Conservation (phyloP, 2,888 invertebrate species). For the Stramonita haemastoma region DNA sequence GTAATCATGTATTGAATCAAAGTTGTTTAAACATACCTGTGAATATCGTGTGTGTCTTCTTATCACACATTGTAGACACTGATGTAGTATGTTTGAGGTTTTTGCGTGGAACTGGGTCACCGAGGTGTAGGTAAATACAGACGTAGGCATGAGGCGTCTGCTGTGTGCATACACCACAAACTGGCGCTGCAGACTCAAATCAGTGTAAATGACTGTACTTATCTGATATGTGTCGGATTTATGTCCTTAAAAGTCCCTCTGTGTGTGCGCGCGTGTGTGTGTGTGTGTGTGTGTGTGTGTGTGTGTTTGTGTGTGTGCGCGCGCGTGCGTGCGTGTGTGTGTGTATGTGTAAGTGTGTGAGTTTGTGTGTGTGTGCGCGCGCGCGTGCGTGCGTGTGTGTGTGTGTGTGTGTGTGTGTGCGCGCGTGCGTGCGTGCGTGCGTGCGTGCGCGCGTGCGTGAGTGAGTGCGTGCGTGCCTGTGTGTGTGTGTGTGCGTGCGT, state of each 20-base stretch:
- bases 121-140: too few relatives aligned
- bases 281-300: neutral
- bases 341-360: neutral
- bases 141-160: too few relatives aligned
- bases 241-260: neutral
- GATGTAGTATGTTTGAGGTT: too few relatives aligned
- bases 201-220: too few relatives aligned
- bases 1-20: too few relatives aligned
- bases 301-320: neutral
- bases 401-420: neutral
- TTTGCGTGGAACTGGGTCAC: too few relatives aligned
- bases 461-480: neutral
- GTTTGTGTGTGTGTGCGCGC: neutral
- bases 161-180: too few relatives aligned
- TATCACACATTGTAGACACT: too few relatives aligned
- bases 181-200: too few relatives aligned
- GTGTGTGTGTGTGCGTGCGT: conserved; percentile 3
- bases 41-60: too few relatives aligned
- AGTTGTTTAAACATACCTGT: too few relatives aligned
- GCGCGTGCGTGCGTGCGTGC: neutral
- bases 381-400: neutral
- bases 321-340: conserved; percentile 1
- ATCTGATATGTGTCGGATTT: too few relatives aligned
- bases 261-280: neutral
- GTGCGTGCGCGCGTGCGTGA: neutral